Conservation (phyloP, 2,888 invertebrate genomes). For the Hedychridium roseum region DNA sequence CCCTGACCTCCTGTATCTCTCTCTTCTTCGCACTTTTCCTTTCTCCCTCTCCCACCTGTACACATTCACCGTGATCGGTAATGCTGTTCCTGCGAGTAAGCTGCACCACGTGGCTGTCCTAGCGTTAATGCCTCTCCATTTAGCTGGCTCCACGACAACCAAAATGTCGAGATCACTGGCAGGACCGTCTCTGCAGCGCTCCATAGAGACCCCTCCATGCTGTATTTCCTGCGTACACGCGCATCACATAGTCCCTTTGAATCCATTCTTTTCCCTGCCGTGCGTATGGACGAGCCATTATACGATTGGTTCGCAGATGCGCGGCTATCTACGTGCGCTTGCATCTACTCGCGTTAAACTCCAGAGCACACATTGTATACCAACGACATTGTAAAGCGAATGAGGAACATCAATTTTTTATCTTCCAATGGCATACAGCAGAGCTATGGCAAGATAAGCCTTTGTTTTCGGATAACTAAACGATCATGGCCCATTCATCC, state of each 20-base stretch:
- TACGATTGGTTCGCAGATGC: constrained; percentile 11
- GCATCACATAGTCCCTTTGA: constrained; percentile 35
- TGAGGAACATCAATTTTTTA: too few relatives aligned
- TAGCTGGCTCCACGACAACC: constrained; percentile 30
- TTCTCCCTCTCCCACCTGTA: constrained; percentile 9
- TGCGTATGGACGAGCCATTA: constrained; percentile 26
- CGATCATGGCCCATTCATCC: too few relatives aligned
- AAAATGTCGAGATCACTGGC: constrained; percentile 31
- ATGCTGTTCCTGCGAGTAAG: constrained; percentile 21
- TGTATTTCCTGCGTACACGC: constrained; percentile 25
- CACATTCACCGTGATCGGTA: constrained; percentile 3
- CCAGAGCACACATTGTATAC: too few relatives aligned
- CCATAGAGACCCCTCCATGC: constrained; percentile 11
- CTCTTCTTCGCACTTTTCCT: constrained; percentile 2
- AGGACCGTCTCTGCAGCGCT: constrained; percentile 12
- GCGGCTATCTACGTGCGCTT: too few relatives aligned
- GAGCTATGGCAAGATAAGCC: too few relatives aligned
- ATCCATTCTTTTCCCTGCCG: constrained; percentile 15
- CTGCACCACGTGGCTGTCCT: constrained; percentile 38
- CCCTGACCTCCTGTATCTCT: constrained; percentile 8
- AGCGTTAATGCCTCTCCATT: constrained; percentile 39
- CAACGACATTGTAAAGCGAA: too few relatives aligned
- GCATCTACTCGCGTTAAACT: too few relatives aligned
- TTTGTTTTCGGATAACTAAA: too few relatives aligned
- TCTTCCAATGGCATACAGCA: too few relatives aligned